These are phyloP conservation scores for Gymnarchus niloticus DNA, from an alignment of 2,113 vertebrate genomes.

Conservation along the genomic window DNA sequence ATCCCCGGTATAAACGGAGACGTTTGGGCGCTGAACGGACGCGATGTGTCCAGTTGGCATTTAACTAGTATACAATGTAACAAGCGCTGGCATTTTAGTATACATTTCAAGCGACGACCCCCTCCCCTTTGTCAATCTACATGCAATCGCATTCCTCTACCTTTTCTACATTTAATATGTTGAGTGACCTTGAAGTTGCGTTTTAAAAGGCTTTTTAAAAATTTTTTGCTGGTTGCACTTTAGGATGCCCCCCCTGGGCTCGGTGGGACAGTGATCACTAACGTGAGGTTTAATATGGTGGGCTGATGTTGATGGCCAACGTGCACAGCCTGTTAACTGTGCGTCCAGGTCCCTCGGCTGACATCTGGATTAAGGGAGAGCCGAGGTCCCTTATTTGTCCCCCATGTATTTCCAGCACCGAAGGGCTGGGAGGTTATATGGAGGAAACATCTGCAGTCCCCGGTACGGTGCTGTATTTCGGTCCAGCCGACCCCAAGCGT, in stretches of 20 bases:
- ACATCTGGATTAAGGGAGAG: neutral
- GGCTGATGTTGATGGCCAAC: neutral
- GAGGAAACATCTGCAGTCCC: neutral
- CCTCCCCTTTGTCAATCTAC: neutral
- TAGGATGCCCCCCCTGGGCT: neutral
- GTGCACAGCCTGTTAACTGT: neutral
- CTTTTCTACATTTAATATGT: neutral
- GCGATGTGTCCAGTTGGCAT: neutral
- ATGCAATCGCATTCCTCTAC: neutral
- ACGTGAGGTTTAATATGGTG: neutral
- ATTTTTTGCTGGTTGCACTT: neutral
- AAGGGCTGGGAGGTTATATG: neutral
- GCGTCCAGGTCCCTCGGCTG: no score
- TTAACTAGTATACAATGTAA: neutral
- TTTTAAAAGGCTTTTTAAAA: neutral
- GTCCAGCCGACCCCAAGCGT: neutral
- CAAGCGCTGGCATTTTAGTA: neutral
- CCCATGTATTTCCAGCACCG: neutral
- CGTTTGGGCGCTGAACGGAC: neutral
- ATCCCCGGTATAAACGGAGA: neutral
- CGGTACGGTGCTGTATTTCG: neutral
- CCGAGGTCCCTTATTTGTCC: neutral
- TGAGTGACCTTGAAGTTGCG: slow-evolving; percentile 16
- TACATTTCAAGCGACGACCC: neutral
- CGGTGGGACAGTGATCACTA: neutral